Evolutionary conservation across 2,888 invertebrate species (phyloP), one percentile per base, ranked within the genome.

Genomic region (Eurytoma californica): DNA sequence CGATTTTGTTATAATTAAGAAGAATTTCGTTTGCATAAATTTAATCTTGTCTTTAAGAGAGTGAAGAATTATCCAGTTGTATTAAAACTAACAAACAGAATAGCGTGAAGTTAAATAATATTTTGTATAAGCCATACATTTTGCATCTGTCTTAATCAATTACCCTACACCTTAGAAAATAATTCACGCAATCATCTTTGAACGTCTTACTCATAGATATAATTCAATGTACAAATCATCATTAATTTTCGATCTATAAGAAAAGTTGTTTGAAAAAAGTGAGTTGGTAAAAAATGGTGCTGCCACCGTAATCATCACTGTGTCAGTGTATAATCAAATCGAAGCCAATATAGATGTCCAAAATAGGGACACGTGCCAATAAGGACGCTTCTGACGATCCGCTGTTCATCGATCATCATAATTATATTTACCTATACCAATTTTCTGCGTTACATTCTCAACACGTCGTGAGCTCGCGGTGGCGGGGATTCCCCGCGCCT

Each of bases 361-460:
- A 9, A 30, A 61, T n/a, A 61, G 2, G n/a, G 28, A 61, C n/a
- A 61, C 61, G 30, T 16, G 39, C 4, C 30, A 7, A 30, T 30
- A 16, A 16, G 14, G 7, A 30, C 12, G 3, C 30, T 2, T 14
- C 13, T 2, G 60, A 14, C 3, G 28, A 3, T 13, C 12, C 14
- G 18, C n/a, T 63, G 39, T 12, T 20, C 3, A 9, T 60, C 14
- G 20, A 60, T 60, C 47, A 47, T 49, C 20, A 51, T 51, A 49
- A 66, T 66, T 18, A 13, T 49, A 72, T 63, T 53, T 65, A 18
- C 18, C 18, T 49, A 65, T 24, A 58, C 39, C 13, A 9, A 57
- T 69, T 66, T 51, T 77, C 47, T 66, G 14, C 14, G 49, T 67
- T 68, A 47, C 47, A 78, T 72, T 78, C 57, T 65, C 51, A 5